A percentile compares a stretch with the other conserved stretches of the same genome.
Conservation (phyloP, 2,888 invertebrate species). For the Chorisops tibialis region DNA sequence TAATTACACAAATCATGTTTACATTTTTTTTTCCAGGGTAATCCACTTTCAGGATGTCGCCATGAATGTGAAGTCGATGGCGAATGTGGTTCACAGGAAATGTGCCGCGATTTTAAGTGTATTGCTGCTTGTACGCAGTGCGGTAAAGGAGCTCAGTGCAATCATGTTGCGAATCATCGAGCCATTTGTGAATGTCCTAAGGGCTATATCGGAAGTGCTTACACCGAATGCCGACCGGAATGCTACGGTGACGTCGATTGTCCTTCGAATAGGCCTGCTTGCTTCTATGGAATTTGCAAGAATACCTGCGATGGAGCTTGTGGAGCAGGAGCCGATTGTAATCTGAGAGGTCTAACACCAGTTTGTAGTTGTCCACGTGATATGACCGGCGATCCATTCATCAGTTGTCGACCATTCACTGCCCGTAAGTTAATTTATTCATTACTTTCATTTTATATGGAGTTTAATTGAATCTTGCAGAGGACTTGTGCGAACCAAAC, state of each 20-base stretch:
- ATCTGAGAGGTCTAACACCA: constrained; percentile 73
- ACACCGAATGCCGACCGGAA: constrained; percentile 73
- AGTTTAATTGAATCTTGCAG: constrained; percentile 55
- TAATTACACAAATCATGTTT: not conserved
- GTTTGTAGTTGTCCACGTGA: constrained; percentile 82
- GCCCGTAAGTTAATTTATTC: constrained; percentile 58
- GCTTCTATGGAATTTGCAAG: constrained; percentile 75
- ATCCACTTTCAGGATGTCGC: constrained; percentile 72
- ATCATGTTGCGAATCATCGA: constrained; percentile 68
- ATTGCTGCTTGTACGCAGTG: constrained; percentile 73
- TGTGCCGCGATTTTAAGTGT: constrained; percentile 74
- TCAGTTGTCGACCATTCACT: constrained; percentile 75
- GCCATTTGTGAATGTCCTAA: constrained; percentile 77
- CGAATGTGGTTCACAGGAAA: constrained; percentile 68
- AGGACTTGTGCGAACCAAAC: constrained; percentile 80
- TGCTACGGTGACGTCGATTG: constrained; percentile 78
- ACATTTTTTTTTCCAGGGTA: constrained; percentile 60
- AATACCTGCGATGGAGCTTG: constrained; percentile 81
- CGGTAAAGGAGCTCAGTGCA: constrained; percentile 75
- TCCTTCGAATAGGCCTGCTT: constrained; percentile 72
- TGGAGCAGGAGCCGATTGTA: constrained; percentile 76
- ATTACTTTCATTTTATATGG: not conserved
- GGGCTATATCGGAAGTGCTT: constrained; percentile 77
- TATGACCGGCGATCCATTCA: constrained; percentile 85
- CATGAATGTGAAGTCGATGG: constrained; percentile 78